A percentile compares a stretch with the other conserved stretches of the same genome.
Evolutionary conservation across 1,140 invertebrate species (phyloP).

Genomic region (Periplaneta americana): DNA sequence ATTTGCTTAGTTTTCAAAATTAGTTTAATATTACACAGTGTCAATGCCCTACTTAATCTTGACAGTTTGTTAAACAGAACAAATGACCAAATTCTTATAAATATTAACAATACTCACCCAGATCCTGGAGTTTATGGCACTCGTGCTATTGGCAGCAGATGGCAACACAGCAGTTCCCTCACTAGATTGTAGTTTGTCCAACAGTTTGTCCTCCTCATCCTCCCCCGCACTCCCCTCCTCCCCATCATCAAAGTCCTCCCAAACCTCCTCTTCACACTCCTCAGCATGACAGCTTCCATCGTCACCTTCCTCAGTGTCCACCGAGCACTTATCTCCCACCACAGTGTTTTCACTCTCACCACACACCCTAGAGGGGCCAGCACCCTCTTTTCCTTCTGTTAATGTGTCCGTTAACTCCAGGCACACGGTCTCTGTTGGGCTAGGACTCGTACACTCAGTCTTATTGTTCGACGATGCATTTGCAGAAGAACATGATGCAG

Average conservation of each 20-base stretch:
- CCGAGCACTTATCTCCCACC: conserved; percentile 23
- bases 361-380: conserved; percentile 6
- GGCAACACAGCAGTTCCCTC: conserved; percentile 5
- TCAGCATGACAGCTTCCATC: conserved; percentile 27
- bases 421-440: conserved; percentile 36
- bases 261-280: conserved; percentile 25
- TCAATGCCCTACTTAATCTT: conserved; percentile 26
- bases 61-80: conserved; percentile 10
- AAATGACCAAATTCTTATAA: not conserved
- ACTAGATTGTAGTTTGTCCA: conserved; percentile 12
- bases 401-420: conserved; percentile 22
- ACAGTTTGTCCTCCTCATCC: conserved; percentile 22
- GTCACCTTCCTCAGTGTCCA: conserved; percentile 18
- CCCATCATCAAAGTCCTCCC: conserved; percentile 27
- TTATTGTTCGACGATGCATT: conserved; percentile 13
- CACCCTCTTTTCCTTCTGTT: conserved; percentile 19
- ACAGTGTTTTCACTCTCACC: conserved; percentile 12
- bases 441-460: conserved; percentile 35
- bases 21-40: conserved; percentile 29
- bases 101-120: not conserved
- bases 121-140: conserved; percentile 18
- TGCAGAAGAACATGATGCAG: conserved; percentile 31
- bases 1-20: not conserved
- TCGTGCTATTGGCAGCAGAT: conserved; percentile 15
- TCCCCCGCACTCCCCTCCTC: conserved; percentile 30